Evolutionary conservation across 1,140 invertebrate genomes (phyloP).

Genomic region (Acromyrmex echinatior): DNA sequence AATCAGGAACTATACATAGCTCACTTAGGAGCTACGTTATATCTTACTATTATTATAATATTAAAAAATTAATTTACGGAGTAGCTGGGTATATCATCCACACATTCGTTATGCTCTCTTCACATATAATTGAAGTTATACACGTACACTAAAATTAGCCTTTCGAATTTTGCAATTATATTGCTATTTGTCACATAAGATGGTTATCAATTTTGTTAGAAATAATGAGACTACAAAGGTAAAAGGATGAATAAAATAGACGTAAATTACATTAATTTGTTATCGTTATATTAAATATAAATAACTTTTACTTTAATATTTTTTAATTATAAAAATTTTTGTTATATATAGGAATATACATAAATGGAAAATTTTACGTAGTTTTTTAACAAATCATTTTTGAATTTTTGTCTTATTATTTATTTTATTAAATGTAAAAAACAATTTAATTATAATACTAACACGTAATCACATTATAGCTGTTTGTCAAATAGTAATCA

Average conservation of each 20-base stretch:
- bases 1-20: not conserved
- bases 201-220: slow-evolving; percentile 24
- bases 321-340: not conserved
- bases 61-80: slow-evolving; percentile 1
- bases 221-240: not conserved
- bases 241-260: not conserved
- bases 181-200: slow-evolving; percentile 19
- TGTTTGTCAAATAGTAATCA: not conserved
- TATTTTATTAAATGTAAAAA: not conserved
- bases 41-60: slow-evolving; percentile 40
- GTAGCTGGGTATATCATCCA: not conserved
- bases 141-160: not conserved
- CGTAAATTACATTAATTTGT: not conserved
- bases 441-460: not conserved
- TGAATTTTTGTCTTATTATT: not conserved
- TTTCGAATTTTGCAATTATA: slow-evolving; percentile 28
- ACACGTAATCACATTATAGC: not conserved
- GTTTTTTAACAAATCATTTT: not conserved
- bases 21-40: not conserved
- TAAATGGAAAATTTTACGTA: not conserved
- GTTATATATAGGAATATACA: not conserved
- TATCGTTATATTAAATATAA: not conserved
- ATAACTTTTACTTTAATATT: not conserved
- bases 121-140: slow-evolving; percentile 64
- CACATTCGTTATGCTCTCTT: slow-evolving; percentile 83